Evolutionary conservation across 2,113 vertebrate species (phyloP), one percentile per base, ranked within the genome.

Genomic region (Machaerirhynchus nigripectus): DNA sequence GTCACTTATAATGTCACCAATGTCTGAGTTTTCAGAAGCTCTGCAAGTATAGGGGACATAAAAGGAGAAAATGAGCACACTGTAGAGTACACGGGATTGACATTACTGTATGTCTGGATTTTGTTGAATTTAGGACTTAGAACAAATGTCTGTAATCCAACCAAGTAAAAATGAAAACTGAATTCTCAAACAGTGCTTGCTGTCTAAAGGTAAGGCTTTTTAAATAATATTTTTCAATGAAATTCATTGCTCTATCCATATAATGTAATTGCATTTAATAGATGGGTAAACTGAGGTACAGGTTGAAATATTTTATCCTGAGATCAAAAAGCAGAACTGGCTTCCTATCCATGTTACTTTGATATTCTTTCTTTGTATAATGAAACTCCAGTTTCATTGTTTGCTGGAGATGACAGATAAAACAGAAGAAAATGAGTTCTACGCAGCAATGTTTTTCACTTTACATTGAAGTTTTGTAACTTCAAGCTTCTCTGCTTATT

Each of bases 281-380:
- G 27, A 70, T 27, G 21, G 65, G 67, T 91, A 94, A 95, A 96
- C 74, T 90, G 85, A 95, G 91, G 87, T 80, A 80, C 16, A 80
- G 59, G n/a, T 28, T 74, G 67, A 94, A 95, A 90, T 90, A 78
- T 53, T 81, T 73, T 77, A 50, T 91, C 24, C 63, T 65, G 59
- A 91, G 50, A 91, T 94, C 82, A 93, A 87, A 94, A 76, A 83
- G 46, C 47, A 64, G 67, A 91, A 90, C 55, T 77, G 59, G 59
- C 26, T 96, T 89, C 61, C 82, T 80, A 65, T 63, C 40, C 40
- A 27, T 89, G 77, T 87, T 78, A 68, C 89, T 94, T 91, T 90
- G 78, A 95, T 94, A 89, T 56, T 65, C 44, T 76, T 82, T 69
- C 70, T 80, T 65, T 65, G 74, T 61, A 57, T 79, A 82, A 91